A percentile compares a stretch with the other conserved stretches of the same genome.
These are phyloP conservation scores for Ischnura elegans DNA, from an alignment of 2,888 invertebrate genomes.

Conservation along the genomic window DNA sequence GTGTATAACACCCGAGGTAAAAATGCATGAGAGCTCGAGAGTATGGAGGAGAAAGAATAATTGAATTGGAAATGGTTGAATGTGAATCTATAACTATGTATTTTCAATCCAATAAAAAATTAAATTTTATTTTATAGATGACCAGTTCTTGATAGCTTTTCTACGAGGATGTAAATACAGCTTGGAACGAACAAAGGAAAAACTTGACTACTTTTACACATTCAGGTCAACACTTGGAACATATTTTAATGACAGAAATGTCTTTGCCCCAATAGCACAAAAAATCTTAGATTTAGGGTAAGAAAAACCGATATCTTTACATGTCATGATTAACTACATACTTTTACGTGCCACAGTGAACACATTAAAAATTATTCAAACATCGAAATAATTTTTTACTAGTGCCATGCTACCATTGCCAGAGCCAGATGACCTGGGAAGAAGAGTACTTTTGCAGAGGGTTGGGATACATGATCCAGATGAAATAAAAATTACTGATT, in stretches of 20 bases:
- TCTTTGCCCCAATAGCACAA: constrained; percentile 77
- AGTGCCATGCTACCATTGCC: constrained; percentile 72
- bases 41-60: too few species aligned
- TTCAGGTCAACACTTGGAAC: constrained; percentile 76
- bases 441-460: constrained; percentile 80
- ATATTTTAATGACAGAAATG: constrained; percentile 80
- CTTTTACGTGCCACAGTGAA: too few species aligned
- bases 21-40: too few species aligned
- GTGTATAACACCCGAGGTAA: too few species aligned
- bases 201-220: constrained; percentile 83
- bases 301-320: constrained; percentile 72
- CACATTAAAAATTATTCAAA: too few species aligned
- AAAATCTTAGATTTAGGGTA: constrained; percentile 79
- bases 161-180: constrained; percentile 84
- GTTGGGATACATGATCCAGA: constrained; percentile 77
- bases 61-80: too few species aligned
- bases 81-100: too few species aligned
- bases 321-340: neutral
- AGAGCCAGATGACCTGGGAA: constrained; percentile 76
- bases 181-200: constrained; percentile 82
- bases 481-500: constrained; percentile 25
- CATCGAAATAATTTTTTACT: neutral
- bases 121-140: constrained; percentile 75
- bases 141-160: constrained; percentile 83
- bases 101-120: neutral